These are phyloP conservation scores for Acholoe squamosa DNA, from an alignment of 2,888 invertebrate species.

Conservation along the genomic window DNA sequence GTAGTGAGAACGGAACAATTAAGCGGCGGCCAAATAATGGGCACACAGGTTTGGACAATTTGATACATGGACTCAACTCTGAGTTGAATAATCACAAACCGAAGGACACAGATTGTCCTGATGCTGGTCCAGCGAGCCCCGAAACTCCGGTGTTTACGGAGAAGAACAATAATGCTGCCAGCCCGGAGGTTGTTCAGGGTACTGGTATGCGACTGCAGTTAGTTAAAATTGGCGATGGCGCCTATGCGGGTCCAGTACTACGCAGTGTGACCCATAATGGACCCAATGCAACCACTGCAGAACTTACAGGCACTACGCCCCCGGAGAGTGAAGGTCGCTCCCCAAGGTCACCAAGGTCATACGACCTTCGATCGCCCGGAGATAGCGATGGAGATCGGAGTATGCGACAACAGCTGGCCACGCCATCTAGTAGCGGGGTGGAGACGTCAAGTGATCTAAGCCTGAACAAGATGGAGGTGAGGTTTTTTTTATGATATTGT, in stretches of 20 bases:
- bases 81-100: neutral
- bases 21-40: slow-evolving; percentile 73
- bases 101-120: neutral
- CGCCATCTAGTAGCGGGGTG: slow-evolving; percentile 72
- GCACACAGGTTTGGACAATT: slow-evolving; percentile 7
- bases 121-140: neutral
- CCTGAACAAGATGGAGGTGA: slow-evolving; percentile 70
- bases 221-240: slow-evolving; percentile 42
- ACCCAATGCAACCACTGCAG: slow-evolving; percentile 5
- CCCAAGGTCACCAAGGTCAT: slow-evolving; percentile 50
- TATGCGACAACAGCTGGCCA: slow-evolving; percentile 34
- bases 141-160: neutral
- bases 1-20: slow-evolving; percentile 80
- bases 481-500: neutral
- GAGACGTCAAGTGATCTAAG: slow-evolving; percentile 75
- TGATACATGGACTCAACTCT: neutral
- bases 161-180: slow-evolving; percentile 50
- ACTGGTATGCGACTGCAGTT: slow-evolving; percentile 35
- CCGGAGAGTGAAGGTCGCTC: neutral
- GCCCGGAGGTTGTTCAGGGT: neutral
- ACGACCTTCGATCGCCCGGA: slow-evolving; percentile 72
- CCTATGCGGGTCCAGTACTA: slow-evolving; percentile 38
- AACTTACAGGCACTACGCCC: neutral
- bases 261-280: slow-evolving; percentile 31
- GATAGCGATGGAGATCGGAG: slow-evolving; percentile 71